Percentiles rank a stretch among this genome's conserved stretches.
These are phyloP conservation scores for Metacarcinus magister DNA, from an alignment of 2,888 invertebrate species.

Conservation along the genomic window DNA sequence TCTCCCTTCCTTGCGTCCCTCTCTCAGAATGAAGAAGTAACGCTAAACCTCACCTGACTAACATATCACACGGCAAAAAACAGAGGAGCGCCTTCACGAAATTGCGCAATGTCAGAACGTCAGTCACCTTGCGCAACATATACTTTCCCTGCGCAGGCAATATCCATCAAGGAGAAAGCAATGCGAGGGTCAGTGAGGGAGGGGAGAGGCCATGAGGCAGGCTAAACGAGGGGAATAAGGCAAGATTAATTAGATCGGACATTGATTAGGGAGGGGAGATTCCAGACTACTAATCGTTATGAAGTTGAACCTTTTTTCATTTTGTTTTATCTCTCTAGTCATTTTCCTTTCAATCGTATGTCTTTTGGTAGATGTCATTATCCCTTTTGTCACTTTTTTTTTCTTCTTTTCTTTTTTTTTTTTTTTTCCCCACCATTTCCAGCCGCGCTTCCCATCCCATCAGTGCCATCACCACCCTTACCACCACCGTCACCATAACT, in stretches of 20 bases:
- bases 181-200: conserved; percentile 9
- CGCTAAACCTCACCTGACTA: neutral
- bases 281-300: conserved; percentile 45
- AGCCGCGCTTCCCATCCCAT: neutral
- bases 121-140: neutral
- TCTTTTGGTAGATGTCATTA: neutral
- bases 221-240: conserved; percentile 45
- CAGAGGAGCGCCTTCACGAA: neutral
- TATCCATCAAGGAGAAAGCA: neutral
- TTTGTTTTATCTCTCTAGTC: neutral
- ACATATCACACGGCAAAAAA: neutral
- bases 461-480: neutral
- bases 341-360: neutral
- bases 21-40: neutral
- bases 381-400: neutral
- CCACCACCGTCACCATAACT: neutral
- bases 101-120: neutral
- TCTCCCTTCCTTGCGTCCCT: too few relatives aligned
- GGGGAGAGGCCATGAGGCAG: conserved; percentile 2
- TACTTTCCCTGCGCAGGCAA: conserved; percentile 4
- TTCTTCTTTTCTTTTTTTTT: neutral
- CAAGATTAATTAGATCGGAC: conserved; percentile 37
- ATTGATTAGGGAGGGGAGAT: conserved; percentile 47
- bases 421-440: neutral
- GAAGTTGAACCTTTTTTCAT: neutral